These are phyloP conservation scores for Clarias pachynema DNA, from an alignment of 2,797 vertebrate genomes.

Conservation along the genomic window DNA sequence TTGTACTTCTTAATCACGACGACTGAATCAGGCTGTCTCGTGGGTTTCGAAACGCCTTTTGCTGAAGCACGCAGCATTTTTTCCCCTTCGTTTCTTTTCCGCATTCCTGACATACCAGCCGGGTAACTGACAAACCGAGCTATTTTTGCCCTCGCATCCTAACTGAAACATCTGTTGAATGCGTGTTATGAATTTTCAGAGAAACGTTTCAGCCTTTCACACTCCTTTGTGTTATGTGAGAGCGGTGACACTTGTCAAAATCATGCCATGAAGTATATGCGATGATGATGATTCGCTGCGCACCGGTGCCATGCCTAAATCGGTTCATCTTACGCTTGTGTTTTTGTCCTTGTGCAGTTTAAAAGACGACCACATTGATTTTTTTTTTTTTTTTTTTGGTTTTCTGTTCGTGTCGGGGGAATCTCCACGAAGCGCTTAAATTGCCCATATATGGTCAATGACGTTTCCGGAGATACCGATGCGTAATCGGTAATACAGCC, in stretches of 20 bases:
- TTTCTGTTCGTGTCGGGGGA: background rate
- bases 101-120: conserved; percentile 57
- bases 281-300: background rate
- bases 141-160: conserved; percentile 3
- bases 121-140: conserved; percentile 25
- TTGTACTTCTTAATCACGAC: background rate
- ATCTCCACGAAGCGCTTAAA: conserved; percentile 28
- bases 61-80: background rate
- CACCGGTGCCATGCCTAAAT: background rate
- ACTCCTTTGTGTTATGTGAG: background rate
- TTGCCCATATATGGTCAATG: conserved; percentile 70
- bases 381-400: too few relatives aligned
- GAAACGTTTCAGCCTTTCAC: background rate
- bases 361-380: background rate
- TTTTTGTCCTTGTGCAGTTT: background rate
- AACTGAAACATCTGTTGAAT: background rate
- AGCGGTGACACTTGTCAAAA: background rate
- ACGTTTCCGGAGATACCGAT: conserved; percentile 69
- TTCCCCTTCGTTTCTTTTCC: conserved; percentile 1
- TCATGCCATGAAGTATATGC: too few relatives aligned
- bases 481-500: conserved; percentile 52
- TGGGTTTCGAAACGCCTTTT: conserved; percentile 1
- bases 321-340: too few relatives aligned
- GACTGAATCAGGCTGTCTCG: background rate
- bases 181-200: background rate